Evolutionary conservation across 2,797 vertebrate genomes (phyloP), one percentile per base, ranked within the genome.

Genomic region (Margarornis squamiger): DNA sequence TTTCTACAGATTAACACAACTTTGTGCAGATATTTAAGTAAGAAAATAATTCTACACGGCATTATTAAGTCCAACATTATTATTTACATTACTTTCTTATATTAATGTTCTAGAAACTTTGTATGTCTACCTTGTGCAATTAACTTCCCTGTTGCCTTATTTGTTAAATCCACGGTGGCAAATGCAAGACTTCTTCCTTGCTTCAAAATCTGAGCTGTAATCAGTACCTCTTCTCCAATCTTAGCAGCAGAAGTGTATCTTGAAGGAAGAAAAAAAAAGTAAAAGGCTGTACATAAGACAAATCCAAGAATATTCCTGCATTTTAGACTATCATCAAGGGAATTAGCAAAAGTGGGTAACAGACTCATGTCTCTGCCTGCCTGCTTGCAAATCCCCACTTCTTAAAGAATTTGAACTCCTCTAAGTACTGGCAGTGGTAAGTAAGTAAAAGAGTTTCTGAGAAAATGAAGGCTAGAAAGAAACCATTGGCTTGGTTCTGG

Each of bases 121-220:
- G 99, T 99, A 94, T 99, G 99, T 95, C 99, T 98, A 41, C 99
- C 99, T 97, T 99, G 99, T 76, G 99, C 99, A 74, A 99, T 97
- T 79, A 99, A 86, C 96, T 99, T 99, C 80, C 99, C 99, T 0
- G 98, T 99, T 2, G 91, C 96, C 95, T 99, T 99, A 98, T 97
- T 99, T 79, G 98, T 99, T 94, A 99, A 97, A 95, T 99, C 99
- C 81, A 99, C 99, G 0, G 98, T 99, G 45, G 99, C 97, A 96
- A 99, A 99, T 1, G 98, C 99, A 77, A 99, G 78, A 13, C 91
- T 99, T 95, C 93, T 97, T 90, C 99, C 99, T 97, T 99, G 98
- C 96, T 99, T 99, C 97, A 99, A 96, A 92, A 99, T 96, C 59
- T 99, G 98, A 48, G 99, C 99, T 23, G 99, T 99, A 92, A 99